A percentile compares a stretch with the other conserved stretches of the same genome.
Conservation (phyloP, 2,113 vertebrate genomes). For the Sminthopsis crassicaudata region DNA sequence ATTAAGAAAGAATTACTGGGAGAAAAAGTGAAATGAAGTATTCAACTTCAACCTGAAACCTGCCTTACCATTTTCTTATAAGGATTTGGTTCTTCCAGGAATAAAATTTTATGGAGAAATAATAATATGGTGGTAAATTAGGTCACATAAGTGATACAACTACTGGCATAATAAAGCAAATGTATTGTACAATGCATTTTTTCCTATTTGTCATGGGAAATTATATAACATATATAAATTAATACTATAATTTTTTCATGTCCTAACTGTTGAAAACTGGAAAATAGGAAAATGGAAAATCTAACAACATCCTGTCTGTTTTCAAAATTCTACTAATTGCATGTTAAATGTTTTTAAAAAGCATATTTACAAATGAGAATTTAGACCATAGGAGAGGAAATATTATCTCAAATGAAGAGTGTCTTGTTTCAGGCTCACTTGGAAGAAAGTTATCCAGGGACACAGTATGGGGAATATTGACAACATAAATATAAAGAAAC, state of each 20-base stretch:
- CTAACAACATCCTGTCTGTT: neutral
- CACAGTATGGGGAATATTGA: neutral
- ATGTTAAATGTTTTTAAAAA: neutral
- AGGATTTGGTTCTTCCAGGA: constrained; percentile 9
- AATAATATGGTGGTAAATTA: constrained; percentile 20
- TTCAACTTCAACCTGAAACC: neutral
- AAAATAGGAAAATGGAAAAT: neutral
- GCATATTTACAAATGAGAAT: neutral
- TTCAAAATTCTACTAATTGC: neutral
- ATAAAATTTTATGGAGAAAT: constrained; percentile 27
- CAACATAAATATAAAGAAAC: neutral
- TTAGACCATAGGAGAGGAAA: neutral
- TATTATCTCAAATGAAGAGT: neutral
- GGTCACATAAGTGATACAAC: constrained; percentile 6
- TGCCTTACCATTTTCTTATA: neutral
- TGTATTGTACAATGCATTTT: neutral
- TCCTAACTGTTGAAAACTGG: neutral
- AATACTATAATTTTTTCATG: neutral
- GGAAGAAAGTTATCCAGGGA: neutral
- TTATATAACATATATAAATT: neutral
- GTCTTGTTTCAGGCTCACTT: neutral
- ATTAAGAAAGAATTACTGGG: neutral
- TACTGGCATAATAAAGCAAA: neutral
- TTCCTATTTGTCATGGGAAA: neutral
- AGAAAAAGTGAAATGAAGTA: neutral